These are phyloP conservation scores for Etheostoma nigrum DNA, from an alignment of 2,797 vertebrate species.

Conservation along the genomic window DNA sequence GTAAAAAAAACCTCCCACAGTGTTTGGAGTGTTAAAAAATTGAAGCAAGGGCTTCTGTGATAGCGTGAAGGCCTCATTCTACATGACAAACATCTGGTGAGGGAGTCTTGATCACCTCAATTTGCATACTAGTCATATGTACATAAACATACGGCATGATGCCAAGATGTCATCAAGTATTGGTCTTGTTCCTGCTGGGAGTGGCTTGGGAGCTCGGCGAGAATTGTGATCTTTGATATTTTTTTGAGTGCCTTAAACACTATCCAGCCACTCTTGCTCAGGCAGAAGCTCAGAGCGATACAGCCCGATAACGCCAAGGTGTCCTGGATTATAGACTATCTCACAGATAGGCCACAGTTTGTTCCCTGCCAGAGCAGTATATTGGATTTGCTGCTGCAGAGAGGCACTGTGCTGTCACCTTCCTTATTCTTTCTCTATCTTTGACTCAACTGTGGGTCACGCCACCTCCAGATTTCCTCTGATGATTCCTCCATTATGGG, in stretches of 20 bases:
- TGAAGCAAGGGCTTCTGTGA: conserved; percentile 36
- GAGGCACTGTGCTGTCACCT: conserved; percentile 53
- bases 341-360: conserved; percentile 62
- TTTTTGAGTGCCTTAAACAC: conserved; percentile 63
- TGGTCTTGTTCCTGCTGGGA: not conserved
- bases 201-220: conserved; percentile 8
- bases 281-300: conserved; percentile 66
- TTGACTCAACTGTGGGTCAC: conserved; percentile 46
- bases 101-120: conserved; percentile 13
- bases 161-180: conserved; percentile 8
- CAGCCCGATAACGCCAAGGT: conserved; percentile 73
- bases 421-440: conserved; percentile 47
- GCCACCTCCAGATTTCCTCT: conserved; percentile 47
- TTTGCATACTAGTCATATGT: conserved; percentile 31
- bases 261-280: conserved; percentile 57
- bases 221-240: conserved; percentile 48
- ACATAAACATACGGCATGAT: not conserved
- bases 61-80: conserved; percentile 34
- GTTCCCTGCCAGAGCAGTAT: conserved; percentile 57
- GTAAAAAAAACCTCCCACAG: conserved; percentile 59
- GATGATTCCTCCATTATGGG: conserved; percentile 40
- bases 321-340: conserved; percentile 78
- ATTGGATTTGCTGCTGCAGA: conserved; percentile 70
- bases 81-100: conserved; percentile 28
- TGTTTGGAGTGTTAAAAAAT: conserved; percentile 35